phyloP scores from a whole-genome alignment of 1,140 invertebrate genomes.

The Trichogramma pretiosum region DNA sequence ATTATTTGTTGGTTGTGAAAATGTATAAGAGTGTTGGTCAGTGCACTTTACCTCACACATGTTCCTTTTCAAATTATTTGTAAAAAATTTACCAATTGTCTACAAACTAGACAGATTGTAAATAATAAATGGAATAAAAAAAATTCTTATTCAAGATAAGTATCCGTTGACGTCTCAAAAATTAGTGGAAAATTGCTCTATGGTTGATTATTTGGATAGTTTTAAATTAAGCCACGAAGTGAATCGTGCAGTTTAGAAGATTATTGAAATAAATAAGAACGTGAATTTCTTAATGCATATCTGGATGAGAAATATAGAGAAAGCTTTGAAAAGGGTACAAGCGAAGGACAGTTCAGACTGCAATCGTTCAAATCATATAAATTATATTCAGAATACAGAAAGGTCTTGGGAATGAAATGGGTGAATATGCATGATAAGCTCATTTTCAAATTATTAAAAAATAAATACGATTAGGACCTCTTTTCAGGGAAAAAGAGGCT shows the following conservation, averaged over 20 bases:
- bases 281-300: neutral
- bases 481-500: constrained; percentile 4
- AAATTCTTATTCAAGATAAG: constrained; percentile 5
- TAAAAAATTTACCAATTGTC: too few relatives aligned
- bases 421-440: neutral
- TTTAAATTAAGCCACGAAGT: constrained; percentile 17
- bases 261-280: neutral
- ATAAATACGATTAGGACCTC: neutral
- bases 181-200: constrained; percentile 25
- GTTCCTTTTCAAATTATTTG: too few relatives aligned
- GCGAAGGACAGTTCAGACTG: neutral
- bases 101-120: too few relatives aligned
- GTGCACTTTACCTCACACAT: too few relatives aligned
- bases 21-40: too few relatives aligned
- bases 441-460: neutral
- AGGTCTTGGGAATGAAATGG: neutral
- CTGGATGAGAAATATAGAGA: neutral
- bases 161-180: constrained; percentile 23
- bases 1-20: too few relatives aligned
- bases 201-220: constrained; percentile 31
- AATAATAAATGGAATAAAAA: too few relatives aligned
- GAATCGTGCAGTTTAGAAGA: constrained; percentile 4
- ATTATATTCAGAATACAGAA: neutral
- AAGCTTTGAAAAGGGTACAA: neutral
- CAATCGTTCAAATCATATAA: neutral